Conservation (phyloP, 2,888 invertebrate genomes). For the Callinectes sapidus region DNA sequence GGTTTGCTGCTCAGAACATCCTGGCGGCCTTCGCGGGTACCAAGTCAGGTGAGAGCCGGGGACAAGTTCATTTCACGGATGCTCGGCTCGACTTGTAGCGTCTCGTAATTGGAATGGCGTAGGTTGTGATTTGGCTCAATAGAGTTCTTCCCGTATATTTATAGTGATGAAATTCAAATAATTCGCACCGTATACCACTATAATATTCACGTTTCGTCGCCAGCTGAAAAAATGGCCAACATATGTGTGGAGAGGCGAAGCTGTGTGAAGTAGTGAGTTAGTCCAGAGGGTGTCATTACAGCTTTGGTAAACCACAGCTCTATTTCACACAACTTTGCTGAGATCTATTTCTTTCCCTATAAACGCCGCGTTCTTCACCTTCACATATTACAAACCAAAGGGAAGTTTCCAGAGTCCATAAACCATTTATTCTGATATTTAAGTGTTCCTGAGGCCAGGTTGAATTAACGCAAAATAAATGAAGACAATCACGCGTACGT, state of each 20-base stretch:
- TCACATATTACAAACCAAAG: background rate
- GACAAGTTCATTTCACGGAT: conserved; percentile 49
- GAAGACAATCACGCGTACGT: background rate
- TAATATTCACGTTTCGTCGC: background rate
- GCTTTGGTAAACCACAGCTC: background rate
- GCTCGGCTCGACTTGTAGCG: conserved; percentile 15
- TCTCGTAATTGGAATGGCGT: conserved; percentile 25
- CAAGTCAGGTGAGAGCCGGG: conserved; percentile 15
- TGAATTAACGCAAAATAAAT: background rate
- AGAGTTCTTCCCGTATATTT: conserved; percentile 34
- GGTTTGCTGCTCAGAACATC: conserved; percentile 40
- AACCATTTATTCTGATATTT: background rate
- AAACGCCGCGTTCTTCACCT: background rate
- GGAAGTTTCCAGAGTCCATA: background rate
- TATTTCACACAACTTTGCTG: background rate
- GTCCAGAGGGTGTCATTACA: background rate
- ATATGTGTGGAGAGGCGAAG: background rate
- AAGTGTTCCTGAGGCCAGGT: background rate
- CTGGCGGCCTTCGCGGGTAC: conserved; percentile 27
- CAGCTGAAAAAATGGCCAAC: background rate
- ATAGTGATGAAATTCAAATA: conserved; percentile 47
- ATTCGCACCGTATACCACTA: background rate
- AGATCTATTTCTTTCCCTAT: background rate
- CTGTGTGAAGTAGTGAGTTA: background rate
- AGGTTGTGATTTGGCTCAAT: conserved; percentile 40